Evolutionary conservation across 2,888 invertebrate species (phyloP).

Genomic region (Lepidochrysops patricia): DNA sequence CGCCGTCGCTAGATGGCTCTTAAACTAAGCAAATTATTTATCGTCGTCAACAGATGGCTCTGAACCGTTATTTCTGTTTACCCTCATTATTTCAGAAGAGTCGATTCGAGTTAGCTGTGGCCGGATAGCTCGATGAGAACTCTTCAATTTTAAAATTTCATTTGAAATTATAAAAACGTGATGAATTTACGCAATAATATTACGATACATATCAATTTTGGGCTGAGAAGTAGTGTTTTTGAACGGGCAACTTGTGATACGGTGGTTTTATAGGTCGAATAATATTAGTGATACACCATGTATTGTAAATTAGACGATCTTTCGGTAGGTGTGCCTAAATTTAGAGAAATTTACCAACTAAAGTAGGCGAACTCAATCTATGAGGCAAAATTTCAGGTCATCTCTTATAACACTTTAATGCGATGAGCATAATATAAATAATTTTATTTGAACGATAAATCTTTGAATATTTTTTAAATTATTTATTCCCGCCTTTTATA

Average conservation of each 20-base stretch:
- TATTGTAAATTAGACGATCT: constrained; percentile 57
- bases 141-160: constrained; percentile 43
- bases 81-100: constrained; percentile 39
- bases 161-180: constrained; percentile 43
- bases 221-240: constrained; percentile 55
- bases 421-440: background rate
- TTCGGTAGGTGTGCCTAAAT: constrained; percentile 60
- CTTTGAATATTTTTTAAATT: constrained; percentile 57
- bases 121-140: constrained; percentile 53
- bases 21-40: constrained; percentile 25
- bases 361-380: constrained; percentile 29
- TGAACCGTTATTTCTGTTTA: constrained; percentile 19
- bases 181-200: constrained; percentile 65
- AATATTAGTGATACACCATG: constrained; percentile 45
- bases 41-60: constrained; percentile 3
- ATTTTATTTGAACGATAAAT: constrained; percentile 29
- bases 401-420: constrained; percentile 5
- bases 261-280: constrained; percentile 36
- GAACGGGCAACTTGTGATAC: constrained; percentile 64
- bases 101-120: constrained; percentile 59
- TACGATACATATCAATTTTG: constrained; percentile 73
- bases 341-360: constrained; percentile 45
- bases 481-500: constrained; percentile 59
- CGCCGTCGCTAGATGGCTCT: constrained; percentile 47
- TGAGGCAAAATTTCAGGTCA: background rate